These are phyloP conservation scores for Silvanus unidentatus DNA, from an alignment of 2,888 invertebrate genomes.

Conservation along the genomic window DNA sequence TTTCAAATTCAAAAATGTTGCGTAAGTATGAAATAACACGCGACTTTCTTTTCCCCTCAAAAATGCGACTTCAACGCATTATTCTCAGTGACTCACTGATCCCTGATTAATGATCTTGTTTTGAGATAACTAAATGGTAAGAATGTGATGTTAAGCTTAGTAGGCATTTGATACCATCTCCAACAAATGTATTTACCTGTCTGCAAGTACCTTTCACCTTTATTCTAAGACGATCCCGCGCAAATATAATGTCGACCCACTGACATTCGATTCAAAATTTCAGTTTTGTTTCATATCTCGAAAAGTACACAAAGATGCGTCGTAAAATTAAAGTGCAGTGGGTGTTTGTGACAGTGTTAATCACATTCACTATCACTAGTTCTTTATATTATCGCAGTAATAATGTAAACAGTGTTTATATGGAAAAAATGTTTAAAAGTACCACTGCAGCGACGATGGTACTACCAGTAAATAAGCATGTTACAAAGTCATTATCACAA, in stretches of 20 bases:
- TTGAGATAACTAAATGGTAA: no score
- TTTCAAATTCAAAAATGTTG: no score
- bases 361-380: constrained; percentile 16
- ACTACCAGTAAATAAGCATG: constrained; percentile 32
- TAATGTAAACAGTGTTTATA: constrained; percentile 5
- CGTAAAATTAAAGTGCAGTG: constrained; percentile 19
- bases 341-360: constrained; percentile 21
- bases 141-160: no score
- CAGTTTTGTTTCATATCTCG: neutral
- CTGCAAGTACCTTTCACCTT: constrained; percentile 32
- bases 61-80: no score
- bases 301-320: constrained; percentile 15
- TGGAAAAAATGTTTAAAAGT: constrained; percentile 14
- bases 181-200: constrained; percentile 2
- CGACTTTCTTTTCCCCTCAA: no score
- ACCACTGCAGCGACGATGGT: constrained; percentile 11
- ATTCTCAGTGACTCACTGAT: no score
- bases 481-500: constrained; percentile 51
- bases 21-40: no score
- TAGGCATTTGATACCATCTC: no score
- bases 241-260: constrained; percentile 18
- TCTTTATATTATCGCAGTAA: constrained; percentile 22
- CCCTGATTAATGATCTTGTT: no score
- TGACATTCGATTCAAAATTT: constrained; percentile 18
- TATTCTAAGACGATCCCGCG: constrained; percentile 9